Evolutionary conservation across 2,113 vertebrate genomes (phyloP).

Genomic region (Oreamnos americanus): DNA sequence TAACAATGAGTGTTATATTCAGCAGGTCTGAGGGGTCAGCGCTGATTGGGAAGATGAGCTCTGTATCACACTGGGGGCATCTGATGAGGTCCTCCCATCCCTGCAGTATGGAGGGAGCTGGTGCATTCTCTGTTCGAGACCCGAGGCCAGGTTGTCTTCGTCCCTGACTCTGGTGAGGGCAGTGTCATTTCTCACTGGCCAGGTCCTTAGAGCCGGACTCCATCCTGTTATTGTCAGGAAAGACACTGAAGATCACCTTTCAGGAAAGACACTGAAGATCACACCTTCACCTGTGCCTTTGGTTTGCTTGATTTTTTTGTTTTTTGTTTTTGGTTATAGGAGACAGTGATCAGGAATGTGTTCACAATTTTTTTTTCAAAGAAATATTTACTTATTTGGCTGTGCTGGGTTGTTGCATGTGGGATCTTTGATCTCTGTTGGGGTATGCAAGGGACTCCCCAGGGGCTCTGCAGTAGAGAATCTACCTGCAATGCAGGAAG

Average conservation of each 20-base stretch:
- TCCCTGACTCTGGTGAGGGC: neutral
- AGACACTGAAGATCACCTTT: neutral
- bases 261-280: neutral
- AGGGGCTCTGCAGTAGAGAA: neutral
- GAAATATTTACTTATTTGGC: neutral
- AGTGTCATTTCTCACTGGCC: neutral
- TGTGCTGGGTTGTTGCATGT: neutral
- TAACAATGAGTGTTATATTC: neutral
- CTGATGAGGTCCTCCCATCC: neutral
- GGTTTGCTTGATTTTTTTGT: neutral
- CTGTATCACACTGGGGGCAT: rapidly evolving
- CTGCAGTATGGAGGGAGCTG: neutral
- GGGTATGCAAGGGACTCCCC: neutral
- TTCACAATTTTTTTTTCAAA: neutral
- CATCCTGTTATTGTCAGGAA: neutral
- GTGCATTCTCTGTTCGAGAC: neutral
- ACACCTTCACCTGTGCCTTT: neutral
- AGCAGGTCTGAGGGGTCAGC: neutral
- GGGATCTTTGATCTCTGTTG: neutral
- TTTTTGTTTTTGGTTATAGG: neutral
- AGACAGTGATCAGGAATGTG: neutral
- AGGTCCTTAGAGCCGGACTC: neutral
- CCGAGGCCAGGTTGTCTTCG: neutral
- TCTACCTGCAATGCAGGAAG: neutral
- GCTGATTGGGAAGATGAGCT: rapidly evolving